These are phyloP conservation scores for Pemphigus obesinymphae DNA, from an alignment of 1,140 invertebrate species.

Conservation along the genomic window DNA sequence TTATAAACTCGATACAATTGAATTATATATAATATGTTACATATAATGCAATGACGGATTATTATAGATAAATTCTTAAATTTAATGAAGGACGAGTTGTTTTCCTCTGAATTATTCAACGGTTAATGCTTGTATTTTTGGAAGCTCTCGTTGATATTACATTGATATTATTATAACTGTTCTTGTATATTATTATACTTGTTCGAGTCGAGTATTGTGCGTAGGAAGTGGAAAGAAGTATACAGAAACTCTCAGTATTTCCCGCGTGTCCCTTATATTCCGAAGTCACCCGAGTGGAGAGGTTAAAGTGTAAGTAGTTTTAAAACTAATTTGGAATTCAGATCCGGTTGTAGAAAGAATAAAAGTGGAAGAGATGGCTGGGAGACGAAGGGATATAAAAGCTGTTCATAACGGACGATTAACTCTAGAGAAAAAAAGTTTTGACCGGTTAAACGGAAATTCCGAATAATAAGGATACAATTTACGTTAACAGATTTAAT, in stretches of 20 bases:
- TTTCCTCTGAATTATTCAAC: no score
- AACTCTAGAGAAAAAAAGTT: constrained; percentile 9
- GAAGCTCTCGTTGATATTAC: no score
- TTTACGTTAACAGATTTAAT: constrained; percentile 22
- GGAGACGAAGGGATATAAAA: not conserved
- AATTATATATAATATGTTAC: no score
- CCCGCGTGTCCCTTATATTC: not conserved
- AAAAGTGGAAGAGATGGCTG: not conserved
- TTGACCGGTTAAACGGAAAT: constrained; percentile 36
- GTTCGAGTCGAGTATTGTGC: no score
- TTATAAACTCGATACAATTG: no score
- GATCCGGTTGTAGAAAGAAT: constrained; percentile 35
- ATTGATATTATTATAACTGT: no score
- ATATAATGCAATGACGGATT: no score
- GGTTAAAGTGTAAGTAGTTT: constrained; percentile 30
- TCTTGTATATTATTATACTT: no score
- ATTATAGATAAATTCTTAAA: no score
- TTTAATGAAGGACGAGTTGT: no score
- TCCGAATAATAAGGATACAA: constrained; percentile 32
- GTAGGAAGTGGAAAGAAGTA: not conserved
- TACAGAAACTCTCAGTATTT: not conserved
- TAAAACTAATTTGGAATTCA: constrained; percentile 36
- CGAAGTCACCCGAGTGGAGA: not conserved
- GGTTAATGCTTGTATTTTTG: no score
- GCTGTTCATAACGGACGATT: constrained; percentile 28